Percentiles rank a stretch among this genome's conserved stretches.
Evolutionary conservation across 2,888 invertebrate genomes (phyloP).

Genomic region (Atherix ibis): DNA sequence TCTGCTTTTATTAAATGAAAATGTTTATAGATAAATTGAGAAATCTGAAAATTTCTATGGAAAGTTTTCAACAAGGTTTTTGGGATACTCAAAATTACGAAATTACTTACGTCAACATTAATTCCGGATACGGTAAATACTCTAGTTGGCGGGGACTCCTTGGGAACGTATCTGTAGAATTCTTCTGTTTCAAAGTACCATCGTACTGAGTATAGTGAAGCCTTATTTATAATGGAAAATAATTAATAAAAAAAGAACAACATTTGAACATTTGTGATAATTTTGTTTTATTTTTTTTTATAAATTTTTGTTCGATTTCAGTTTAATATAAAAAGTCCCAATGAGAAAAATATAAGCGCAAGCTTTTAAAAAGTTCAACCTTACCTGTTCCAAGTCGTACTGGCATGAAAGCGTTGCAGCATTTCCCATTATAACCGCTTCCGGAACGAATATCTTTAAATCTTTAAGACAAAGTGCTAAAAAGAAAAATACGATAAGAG

Average conservation of each 20-base stretch:
- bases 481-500: too few relatives aligned
- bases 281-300: too few relatives aligned
- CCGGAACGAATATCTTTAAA: slow-evolving; percentile 33
- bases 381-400: slow-evolving; percentile 33
- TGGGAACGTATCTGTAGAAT: slow-evolving; percentile 46
- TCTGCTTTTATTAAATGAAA: too few relatives aligned
- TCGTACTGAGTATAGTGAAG: slow-evolving; percentile 42
- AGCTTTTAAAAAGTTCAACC: too few relatives aligned
- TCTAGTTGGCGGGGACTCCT: slow-evolving; percentile 39
- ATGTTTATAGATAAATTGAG: background rate
- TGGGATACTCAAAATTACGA: too few relatives aligned
- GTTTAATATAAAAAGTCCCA: background rate
- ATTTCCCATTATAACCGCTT: slow-evolving; percentile 34
- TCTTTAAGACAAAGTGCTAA: slow-evolving; percentile 30
- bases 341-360: background rate
- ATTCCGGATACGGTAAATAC: slow-evolving; percentile 40
- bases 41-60: background rate
- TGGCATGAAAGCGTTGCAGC: slow-evolving; percentile 33
- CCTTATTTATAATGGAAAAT: slow-evolving; percentile 17
- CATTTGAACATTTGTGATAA: too few relatives aligned
- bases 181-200: slow-evolving; percentile 45
- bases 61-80: too few relatives aligned
- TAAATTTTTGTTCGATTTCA: background rate
- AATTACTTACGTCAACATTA: slow-evolving; percentile 43
- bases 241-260: background rate